phyloP scores from a whole-genome alignment of 1,140 invertebrate genomes.

The Lepidurus couesii region DNA sequence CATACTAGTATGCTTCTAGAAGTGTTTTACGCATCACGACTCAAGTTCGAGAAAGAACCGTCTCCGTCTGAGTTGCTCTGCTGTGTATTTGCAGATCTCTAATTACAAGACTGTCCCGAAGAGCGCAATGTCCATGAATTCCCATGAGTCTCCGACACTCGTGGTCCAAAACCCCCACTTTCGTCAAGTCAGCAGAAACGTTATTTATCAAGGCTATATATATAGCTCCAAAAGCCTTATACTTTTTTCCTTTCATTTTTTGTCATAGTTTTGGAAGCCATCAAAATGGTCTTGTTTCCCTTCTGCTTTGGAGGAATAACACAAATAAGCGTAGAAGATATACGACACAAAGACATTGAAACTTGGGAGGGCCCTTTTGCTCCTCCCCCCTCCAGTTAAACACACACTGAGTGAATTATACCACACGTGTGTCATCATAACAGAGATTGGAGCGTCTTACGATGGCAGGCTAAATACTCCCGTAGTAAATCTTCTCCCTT shows the following conservation, averaged over 20 bases:
- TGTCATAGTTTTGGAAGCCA: neutral
- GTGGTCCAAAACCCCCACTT: neutral
- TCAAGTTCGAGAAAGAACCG: too few relatives aligned
- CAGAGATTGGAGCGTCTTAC: neutral
- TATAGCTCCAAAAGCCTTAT: neutral
- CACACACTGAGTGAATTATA: slow-evolving; percentile 10
- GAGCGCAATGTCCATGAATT: neutral
- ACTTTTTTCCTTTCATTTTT: neutral
- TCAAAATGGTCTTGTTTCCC: neutral
- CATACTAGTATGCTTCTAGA: too few relatives aligned
- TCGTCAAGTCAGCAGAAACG: slow-evolving; percentile 2
- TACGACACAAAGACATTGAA: neutral
- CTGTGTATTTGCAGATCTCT: neutral
- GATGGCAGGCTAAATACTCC: neutral
- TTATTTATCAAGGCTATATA: neutral
- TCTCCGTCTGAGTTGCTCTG: neutral
- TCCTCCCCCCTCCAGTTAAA: neutral
- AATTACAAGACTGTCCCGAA: neutral
- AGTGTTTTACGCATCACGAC: too few relatives aligned
- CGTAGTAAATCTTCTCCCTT: neutral
- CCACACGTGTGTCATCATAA: slow-evolving; percentile 6
- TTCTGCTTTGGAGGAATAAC: neutral
- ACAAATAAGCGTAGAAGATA: neutral
- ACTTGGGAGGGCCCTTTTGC: too few relatives aligned
- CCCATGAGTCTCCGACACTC: neutral